Evolutionary conservation across 2,888 invertebrate species (phyloP).

Genomic region (Norana najaformis): DNA sequence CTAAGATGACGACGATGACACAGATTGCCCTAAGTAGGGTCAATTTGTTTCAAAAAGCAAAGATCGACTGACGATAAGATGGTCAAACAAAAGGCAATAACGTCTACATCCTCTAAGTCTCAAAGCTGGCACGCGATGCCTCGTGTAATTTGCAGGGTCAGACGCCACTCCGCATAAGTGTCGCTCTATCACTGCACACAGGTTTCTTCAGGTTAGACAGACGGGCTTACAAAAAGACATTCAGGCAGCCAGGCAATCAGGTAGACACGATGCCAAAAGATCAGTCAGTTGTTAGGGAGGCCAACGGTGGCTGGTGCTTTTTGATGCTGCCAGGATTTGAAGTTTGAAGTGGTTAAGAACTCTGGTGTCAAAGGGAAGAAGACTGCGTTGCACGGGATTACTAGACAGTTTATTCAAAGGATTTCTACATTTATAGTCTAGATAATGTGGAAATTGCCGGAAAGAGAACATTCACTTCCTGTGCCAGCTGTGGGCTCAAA

Average conservation of each 20-base stretch:
- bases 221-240: background rate
- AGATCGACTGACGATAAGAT: background rate
- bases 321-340: too few species aligned
- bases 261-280: background rate
- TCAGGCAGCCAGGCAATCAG: background rate
- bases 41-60: background rate
- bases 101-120: background rate
- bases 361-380: too few species aligned
- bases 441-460: background rate
- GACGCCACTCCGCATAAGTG: background rate
- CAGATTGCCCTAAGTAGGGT: background rate
- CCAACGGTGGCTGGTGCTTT: too few species aligned
- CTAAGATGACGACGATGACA: too few species aligned
- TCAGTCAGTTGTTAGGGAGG: too few species aligned
- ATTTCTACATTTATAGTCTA: background rate
- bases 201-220: too few species aligned
- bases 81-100: background rate
- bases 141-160: background rate
- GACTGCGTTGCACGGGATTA: too few species aligned
- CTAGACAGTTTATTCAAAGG: background rate
- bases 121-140: background rate
- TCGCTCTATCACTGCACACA: background rate
- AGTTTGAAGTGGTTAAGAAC: too few species aligned
- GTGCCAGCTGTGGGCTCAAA: background rate
- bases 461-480: background rate